Evolutionary conservation across 2,113 vertebrate genomes (phyloP).

Genomic region (Prionailurus bengalensis): DNA sequence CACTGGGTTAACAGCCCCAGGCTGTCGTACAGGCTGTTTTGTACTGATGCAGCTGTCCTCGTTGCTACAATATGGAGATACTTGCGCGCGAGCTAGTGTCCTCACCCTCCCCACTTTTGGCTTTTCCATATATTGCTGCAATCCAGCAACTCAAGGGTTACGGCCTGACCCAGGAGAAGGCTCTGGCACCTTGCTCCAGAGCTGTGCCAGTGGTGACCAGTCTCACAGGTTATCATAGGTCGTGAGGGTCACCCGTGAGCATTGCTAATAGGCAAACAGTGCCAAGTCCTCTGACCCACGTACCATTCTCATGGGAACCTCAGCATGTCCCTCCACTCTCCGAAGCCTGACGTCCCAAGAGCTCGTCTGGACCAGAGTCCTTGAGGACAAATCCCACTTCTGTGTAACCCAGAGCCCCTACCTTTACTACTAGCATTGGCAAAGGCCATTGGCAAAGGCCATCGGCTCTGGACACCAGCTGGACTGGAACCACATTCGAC

Average conservation of each 20-base stretch:
- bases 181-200: neutral
- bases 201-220: rapidly evolving
- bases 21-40: neutral
- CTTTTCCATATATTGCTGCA: neutral
- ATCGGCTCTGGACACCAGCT: neutral
- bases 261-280: neutral
- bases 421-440: neutral
- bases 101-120: rapidly evolving
- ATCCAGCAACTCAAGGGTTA: neutral
- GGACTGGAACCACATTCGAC: neutral
- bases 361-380: neutral
- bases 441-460: neutral
- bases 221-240: neutral
- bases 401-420: neutral
- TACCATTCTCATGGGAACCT: neutral
- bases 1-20: neutral
- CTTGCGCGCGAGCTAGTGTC: neutral
- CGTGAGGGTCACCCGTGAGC: neutral
- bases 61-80: neutral
- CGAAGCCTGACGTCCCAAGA: neutral
- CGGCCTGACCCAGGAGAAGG: neutral
- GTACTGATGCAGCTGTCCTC: neutral
- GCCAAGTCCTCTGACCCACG: neutral
- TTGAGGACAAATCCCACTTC: neutral
- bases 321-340: rapidly evolving